Conservation (phyloP, 2,113 vertebrate genomes). For the Machaerirhynchus nigripectus region DNA sequence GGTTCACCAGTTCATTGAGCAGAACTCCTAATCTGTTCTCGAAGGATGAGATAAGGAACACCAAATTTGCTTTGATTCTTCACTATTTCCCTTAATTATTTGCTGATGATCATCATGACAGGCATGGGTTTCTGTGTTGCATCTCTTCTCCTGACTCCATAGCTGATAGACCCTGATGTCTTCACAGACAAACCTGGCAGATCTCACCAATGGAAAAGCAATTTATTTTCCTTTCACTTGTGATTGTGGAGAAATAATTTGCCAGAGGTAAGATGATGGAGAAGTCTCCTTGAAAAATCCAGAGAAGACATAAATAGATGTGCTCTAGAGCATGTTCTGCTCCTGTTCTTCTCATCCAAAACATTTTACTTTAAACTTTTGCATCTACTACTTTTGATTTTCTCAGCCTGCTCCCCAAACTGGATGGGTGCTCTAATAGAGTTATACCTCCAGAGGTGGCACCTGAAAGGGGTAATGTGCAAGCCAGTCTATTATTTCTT, state of each 20-base stretch:
- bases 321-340: background rate
- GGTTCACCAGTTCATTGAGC: background rate
- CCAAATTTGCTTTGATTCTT: background rate
- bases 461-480: background rate
- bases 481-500: background rate
- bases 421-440: background rate
- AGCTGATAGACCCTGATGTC: background rate
- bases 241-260: background rate
- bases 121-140: background rate
- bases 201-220: background rate
- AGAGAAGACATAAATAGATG: rapidly evolving
- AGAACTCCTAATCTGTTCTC: background rate
- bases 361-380: background rate
- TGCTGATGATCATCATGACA: background rate
- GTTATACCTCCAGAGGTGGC: background rate
- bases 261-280: background rate
- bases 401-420: background rate
- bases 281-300: background rate
- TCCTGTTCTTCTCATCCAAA: background rate
- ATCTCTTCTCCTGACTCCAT: background rate
- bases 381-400: background rate
- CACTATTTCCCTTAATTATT: background rate
- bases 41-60: background rate
- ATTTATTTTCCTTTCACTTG: background rate
- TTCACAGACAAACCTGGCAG: background rate